Evolutionary conservation across 2,797 vertebrate genomes (phyloP).

Genomic region (Chloroceryle amazona): DNA sequence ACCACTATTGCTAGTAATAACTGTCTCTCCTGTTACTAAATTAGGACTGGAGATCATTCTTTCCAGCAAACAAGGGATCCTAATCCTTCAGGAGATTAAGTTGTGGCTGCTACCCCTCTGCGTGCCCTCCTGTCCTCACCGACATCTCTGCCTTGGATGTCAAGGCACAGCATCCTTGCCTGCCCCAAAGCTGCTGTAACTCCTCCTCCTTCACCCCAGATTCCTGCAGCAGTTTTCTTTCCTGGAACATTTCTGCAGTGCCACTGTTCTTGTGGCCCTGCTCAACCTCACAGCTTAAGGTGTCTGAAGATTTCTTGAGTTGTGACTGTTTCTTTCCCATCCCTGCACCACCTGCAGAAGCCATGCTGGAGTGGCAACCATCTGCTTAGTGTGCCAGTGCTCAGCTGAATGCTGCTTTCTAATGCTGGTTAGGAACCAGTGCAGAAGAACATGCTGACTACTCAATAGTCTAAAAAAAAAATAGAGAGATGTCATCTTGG

Average conservation of each 20-base stretch:
- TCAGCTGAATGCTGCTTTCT: background rate
- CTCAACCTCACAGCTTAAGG: background rate
- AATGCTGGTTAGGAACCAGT: background rate
- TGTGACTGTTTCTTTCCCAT: background rate
- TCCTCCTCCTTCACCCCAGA: background rate
- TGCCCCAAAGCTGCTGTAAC: background rate
- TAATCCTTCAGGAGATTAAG: constrained; percentile 22
- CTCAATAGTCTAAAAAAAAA: background rate
- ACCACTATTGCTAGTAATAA: background rate
- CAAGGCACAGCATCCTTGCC: background rate
- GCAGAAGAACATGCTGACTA: background rate
- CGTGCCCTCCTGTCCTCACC: background rate
- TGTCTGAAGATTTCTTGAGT: background rate
- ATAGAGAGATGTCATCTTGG: background rate
- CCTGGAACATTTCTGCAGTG: background rate
- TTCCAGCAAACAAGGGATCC: constrained; percentile 33
- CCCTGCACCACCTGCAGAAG: background rate
- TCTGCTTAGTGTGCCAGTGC: background rate
- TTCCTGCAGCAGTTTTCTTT: background rate
- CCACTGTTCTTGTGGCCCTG: background rate
- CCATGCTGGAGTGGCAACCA: background rate
- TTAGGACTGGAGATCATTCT: background rate
- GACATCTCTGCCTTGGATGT: background rate
- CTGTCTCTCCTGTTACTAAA: constrained; percentile 18
- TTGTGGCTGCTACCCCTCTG: background rate